phyloP scores from a whole-genome alignment of 2,113 vertebrate species.

The Brachypteracias leptosomus region DNA sequence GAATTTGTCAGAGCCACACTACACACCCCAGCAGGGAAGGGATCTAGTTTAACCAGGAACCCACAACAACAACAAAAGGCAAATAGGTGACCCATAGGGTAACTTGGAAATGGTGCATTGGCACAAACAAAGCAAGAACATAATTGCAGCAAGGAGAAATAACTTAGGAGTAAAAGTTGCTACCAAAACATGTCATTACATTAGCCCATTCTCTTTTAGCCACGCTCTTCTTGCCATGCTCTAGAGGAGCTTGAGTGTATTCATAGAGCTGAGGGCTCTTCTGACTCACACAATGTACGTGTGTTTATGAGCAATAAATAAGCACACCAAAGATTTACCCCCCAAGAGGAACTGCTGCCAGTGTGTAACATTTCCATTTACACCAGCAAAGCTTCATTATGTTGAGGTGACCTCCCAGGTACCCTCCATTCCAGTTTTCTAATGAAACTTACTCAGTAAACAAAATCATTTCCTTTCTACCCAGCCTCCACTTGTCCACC shows the following conservation, averaged over 20 bases:
- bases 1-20: not conserved
- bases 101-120: not conserved
- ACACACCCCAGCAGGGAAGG: not conserved
- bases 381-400: not conserved
- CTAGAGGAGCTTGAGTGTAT: accelerated
- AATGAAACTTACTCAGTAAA: not conserved
- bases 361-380: not conserved
- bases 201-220: not conserved
- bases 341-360: too few species aligned
- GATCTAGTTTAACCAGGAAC: not conserved
- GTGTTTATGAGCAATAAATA: accelerated
- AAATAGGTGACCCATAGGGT: accelerated
- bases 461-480: not conserved
- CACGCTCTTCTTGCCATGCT: accelerated
- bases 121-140: not conserved
- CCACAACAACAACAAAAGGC: not conserved
- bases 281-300: accelerated
- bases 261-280: not conserved
- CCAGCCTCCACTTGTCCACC: not conserved
- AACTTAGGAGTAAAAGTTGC: not conserved
- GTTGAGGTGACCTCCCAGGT: not conserved
- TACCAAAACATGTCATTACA: not conserved
- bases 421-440: not conserved
- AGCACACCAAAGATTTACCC: not conserved
- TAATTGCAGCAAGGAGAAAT: not conserved